Conservation (phyloP, 1,140 invertebrate species). For the Doryteuthis pealeii region DNA sequence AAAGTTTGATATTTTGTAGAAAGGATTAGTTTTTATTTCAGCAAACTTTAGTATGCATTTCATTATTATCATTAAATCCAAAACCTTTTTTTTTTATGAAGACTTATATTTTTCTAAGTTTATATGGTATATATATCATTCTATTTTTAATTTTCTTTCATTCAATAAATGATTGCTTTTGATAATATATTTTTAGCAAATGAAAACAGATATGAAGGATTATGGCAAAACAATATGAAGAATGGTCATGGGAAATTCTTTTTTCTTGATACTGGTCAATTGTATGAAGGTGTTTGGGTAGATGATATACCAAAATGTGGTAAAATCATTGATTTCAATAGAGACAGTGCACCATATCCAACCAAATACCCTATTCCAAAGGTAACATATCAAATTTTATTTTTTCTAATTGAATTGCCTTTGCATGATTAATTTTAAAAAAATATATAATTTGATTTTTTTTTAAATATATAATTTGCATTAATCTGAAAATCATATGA, state of each 20-base stretch:
- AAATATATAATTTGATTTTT: background rate
- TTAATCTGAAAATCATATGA: background rate
- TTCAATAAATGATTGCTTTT: no score
- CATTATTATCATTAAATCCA: no score
- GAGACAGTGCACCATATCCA: slow-evolving; percentile 55
- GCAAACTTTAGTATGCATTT: no score
- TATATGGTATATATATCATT: no score
- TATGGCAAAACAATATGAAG: slow-evolving; percentile 60
- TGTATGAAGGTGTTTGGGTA: slow-evolving; percentile 61
- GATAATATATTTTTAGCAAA: slow-evolving; percentile 43
- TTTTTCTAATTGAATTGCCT: background rate
- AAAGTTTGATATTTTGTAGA: no score
- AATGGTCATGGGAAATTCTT: slow-evolving; percentile 61
- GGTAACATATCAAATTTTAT: slow-evolving; percentile 36
- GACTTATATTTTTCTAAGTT: no score
- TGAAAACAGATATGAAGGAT: slow-evolving; percentile 61
- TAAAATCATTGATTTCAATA: slow-evolving; percentile 58
- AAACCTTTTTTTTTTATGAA: no score
- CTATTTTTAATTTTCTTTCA: no score
- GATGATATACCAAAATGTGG: slow-evolving; percentile 60
- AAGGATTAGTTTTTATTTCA: no score
- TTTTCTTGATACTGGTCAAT: slow-evolving; percentile 58
- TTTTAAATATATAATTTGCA: background rate
- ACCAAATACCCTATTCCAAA: slow-evolving; percentile 59
- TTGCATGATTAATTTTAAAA: background rate